Evolutionary conservation across 2,797 vertebrate species (phyloP).

Genomic region (Acridotheres tristis): DNA sequence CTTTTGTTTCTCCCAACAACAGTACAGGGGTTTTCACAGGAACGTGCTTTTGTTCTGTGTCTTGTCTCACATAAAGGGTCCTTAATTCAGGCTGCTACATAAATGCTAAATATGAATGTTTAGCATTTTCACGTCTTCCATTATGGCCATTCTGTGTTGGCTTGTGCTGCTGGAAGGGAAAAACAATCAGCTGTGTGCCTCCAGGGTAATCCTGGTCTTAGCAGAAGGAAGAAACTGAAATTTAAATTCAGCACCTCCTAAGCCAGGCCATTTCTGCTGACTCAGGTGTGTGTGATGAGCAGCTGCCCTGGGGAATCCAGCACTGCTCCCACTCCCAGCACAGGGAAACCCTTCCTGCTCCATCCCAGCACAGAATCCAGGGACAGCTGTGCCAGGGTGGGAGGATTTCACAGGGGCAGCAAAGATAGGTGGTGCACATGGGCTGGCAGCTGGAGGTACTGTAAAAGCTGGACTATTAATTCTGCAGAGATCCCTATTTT

Average conservation of each 20-base stretch:
- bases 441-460: neutral
- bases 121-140: neutral
- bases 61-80: neutral
- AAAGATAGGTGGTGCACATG: neutral
- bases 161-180: neutral
- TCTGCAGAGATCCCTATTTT: neutral
- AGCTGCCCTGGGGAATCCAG: neutral
- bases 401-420: neutral
- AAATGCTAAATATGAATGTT: neutral
- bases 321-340: neutral
- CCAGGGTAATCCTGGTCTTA: neutral
- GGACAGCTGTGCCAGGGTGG: neutral
- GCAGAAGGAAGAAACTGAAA: neutral
- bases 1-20: neutral
- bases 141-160: neutral
- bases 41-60: neutral
- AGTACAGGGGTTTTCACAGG: neutral
- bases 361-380: neutral
- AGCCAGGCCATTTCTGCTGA: conserved; percentile 10
- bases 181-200: neutral
- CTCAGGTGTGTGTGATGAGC: neutral
- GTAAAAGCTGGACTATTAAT: neutral
- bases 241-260: neutral
- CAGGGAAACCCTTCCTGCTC: neutral
- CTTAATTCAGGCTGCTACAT: neutral